A percentile compares a stretch with the other conserved stretches of the same genome.
Evolutionary conservation across 2,888 invertebrate species (phyloP).

Genomic region (Metellina segmentata): DNA sequence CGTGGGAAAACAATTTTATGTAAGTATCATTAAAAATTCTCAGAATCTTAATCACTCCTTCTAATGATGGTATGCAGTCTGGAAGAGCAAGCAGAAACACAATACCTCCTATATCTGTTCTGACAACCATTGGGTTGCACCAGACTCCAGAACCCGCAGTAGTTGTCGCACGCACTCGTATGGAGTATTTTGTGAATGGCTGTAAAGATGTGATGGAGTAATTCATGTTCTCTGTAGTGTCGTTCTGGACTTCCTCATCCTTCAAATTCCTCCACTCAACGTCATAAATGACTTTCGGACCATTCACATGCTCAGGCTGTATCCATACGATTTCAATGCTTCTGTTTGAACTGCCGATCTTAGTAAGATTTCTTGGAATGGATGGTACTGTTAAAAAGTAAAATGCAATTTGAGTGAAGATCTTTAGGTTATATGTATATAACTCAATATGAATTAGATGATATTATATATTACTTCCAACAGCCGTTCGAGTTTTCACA

Average conservation of each 20-base stretch:
- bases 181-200: slow-evolving; percentile 11
- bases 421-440: too few relatives aligned
- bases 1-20: too few relatives aligned
- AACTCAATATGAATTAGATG: too few relatives aligned
- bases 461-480: slow-evolving; percentile 57
- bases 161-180: slow-evolving; percentile 29
- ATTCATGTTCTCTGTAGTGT: neutral
- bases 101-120: slow-evolving; percentile 55
- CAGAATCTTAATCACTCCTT: too few relatives aligned
- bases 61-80: too few relatives aligned
- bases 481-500: slow-evolving; percentile 16
- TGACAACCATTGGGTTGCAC: neutral
- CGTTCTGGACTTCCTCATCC: neutral
- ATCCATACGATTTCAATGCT: slow-evolving; percentile 24
- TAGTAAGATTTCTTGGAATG: neutral
- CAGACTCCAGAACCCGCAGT: slow-evolving; percentile 35
- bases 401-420: too few relatives aligned
- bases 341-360: slow-evolving; percentile 4
- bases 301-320: slow-evolving; percentile 10
- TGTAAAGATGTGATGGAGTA: neutral
- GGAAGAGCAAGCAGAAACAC: neutral
- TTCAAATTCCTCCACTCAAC: slow-evolving; percentile 25
- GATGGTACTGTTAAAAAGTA: slow-evolving; percentile 20
- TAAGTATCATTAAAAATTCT: too few relatives aligned
- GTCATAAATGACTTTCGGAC: slow-evolving; percentile 1